Conservation (phyloP, 2,797 vertebrate species). For the Malurus leucopterus region DNA sequence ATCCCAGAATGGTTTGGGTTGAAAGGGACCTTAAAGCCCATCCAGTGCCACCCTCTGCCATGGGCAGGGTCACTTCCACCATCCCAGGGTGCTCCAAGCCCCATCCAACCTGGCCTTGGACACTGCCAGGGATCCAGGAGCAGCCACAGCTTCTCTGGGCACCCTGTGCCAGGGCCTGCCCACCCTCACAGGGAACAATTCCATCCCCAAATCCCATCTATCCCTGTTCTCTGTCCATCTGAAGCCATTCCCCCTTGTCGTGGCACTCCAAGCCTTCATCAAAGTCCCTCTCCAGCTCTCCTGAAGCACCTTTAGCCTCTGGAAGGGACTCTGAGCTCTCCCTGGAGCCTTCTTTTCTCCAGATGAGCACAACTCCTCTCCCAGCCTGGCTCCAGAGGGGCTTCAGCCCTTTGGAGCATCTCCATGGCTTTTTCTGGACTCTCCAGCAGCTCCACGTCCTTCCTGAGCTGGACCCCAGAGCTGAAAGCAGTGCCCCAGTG, state of each 20-base stretch:
- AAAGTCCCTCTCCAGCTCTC: not conserved
- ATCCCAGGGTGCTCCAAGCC: rapidly evolving
- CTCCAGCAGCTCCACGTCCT: rapidly evolving
- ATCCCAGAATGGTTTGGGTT: not conserved
- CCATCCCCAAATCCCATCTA: rapidly evolving
- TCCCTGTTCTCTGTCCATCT: rapidly evolving
- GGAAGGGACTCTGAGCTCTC: rapidly evolving
- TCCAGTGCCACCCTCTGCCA: rapidly evolving
- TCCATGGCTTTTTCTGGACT: not conserved
- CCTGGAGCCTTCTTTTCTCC: rapidly evolving
- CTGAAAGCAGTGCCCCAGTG: not conserved
- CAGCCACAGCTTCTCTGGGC: not conserved
- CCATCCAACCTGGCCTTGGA: rapidly evolving
- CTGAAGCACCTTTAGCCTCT: not conserved
- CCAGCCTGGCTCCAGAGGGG: not conserved
- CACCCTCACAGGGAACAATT: rapidly evolving
- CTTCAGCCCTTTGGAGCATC: rapidly evolving
- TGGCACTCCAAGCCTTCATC: not conserved
- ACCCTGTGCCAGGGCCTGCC: not conserved
- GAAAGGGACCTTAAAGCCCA: not conserved
- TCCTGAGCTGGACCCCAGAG: not conserved
- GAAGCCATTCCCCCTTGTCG: not conserved
- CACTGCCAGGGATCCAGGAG: not conserved
- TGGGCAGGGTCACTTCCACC: not conserved
- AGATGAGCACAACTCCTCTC: rapidly evolving